Conservation (phyloP, 2,797 vertebrate species). For the Hybognathus amarus region DNA sequence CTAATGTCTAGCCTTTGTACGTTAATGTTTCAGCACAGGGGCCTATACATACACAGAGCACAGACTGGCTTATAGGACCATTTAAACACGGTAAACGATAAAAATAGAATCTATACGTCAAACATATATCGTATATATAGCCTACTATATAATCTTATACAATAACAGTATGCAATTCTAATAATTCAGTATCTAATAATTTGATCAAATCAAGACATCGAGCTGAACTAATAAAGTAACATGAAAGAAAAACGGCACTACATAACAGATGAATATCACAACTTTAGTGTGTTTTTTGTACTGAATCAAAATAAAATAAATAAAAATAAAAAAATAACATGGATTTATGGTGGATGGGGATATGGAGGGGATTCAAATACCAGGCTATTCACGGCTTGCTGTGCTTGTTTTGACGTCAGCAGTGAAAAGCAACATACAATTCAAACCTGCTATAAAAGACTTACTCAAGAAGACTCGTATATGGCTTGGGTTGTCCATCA, state of each 20-base stretch:
- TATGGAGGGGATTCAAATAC: not conserved
- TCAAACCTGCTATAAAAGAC: not conserved
- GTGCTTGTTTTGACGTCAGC: not conserved
- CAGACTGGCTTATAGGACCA: not conserved
- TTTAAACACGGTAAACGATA: not conserved
- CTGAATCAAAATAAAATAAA: not conserved
- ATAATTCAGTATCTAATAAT: not conserved
- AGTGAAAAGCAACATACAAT: not conserved
- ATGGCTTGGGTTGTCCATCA: constrained; percentile 20
- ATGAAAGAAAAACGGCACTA: constrained; percentile 43
- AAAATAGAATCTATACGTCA: constrained; percentile 32
- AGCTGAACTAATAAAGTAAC: constrained; percentile 48
- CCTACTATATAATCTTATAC: constrained; percentile 5
- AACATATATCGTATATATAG: constrained; percentile 56
- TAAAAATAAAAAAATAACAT: not conserved
- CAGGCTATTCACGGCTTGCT: not conserved
- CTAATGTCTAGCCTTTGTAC: not conserved
- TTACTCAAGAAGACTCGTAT: not conserved
- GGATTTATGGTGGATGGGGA: not conserved
- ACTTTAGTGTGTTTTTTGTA: not conserved
- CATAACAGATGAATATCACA: not conserved
- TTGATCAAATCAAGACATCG: constrained; percentile 41
- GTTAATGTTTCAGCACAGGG: constrained; percentile 1
- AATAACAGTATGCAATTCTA: constrained; percentile 1
- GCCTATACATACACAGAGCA: not conserved